Evolutionary conservation across 1,140 invertebrate species (phyloP).

Genomic region (Carposina sasakii): DNA sequence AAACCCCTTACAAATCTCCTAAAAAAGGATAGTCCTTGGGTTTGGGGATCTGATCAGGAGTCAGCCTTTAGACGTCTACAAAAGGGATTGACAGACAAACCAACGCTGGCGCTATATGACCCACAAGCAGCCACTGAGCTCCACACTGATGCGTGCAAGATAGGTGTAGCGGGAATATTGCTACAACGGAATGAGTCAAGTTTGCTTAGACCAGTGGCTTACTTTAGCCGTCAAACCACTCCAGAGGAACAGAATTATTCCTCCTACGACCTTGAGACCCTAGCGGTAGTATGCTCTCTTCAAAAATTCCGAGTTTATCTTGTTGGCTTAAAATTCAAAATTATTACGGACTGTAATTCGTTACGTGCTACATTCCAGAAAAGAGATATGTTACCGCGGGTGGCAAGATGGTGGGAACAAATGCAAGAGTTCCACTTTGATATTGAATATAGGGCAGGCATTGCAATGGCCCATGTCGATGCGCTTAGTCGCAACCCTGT

Average conservation of each 20-base stretch:
- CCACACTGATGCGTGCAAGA: slow-evolving; percentile 9
- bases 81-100: slow-evolving; percentile 1
- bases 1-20: slow-evolving; percentile 19
- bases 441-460: slow-evolving; percentile 29
- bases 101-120: slow-evolving; percentile 1
- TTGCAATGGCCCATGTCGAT: slow-evolving; percentile 37
- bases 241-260: slow-evolving; percentile 48
- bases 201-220: slow-evolving; percentile 3
- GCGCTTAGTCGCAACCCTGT: slow-evolving; percentile 31
- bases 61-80: not conserved
- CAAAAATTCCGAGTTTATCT: slow-evolving; percentile 1
- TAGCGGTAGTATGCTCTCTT: slow-evolving; percentile 23
- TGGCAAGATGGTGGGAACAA: slow-evolving; percentile 35
- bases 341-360: slow-evolving; percentile 42
- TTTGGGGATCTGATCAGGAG: slow-evolving; percentile 8
- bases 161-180: slow-evolving; percentile 7
- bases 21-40: slow-evolving; percentile 12
- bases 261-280: slow-evolving; percentile 50
- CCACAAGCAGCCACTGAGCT: slow-evolving; percentile 3
- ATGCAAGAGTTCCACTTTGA: slow-evolving; percentile 36
- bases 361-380: slow-evolving; percentile 26
- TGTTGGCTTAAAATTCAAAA: slow-evolving; percentile 27
- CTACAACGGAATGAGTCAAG: not conserved
- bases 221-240: slow-evolving; percentile 24
- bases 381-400: slow-evolving; percentile 22